Conservation (phyloP, 1,140 invertebrate genomes). For the Anoplolepis gracilipes region DNA sequence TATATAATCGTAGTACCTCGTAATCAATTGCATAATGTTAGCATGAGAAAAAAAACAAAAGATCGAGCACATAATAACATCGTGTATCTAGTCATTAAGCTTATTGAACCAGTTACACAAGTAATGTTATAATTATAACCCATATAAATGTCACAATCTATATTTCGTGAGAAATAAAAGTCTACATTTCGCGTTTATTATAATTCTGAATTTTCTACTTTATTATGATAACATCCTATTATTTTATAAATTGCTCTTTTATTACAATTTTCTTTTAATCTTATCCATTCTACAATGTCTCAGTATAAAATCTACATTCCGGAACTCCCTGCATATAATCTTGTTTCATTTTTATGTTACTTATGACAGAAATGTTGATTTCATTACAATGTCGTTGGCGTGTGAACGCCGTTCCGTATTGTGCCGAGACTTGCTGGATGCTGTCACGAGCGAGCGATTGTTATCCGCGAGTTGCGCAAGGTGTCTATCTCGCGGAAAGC, state of each 20-base stretch:
- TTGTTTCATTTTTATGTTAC: background rate
- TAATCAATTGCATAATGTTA: slow-evolving; percentile 63
- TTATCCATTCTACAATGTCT: background rate
- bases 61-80: background rate
- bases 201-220: background rate
- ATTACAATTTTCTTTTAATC: background rate
- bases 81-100: slow-evolving; percentile 32
- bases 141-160: background rate
- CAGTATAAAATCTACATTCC: background rate
- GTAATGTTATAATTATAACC: background rate
- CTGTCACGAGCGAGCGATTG: slow-evolving; percentile 53
- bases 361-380: slow-evolving; percentile 27
- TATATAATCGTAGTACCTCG: slow-evolving; percentile 52
- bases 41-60: slow-evolving; percentile 3
- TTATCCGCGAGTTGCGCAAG: slow-evolving; percentile 67
- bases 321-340: background rate
- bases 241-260: no score
- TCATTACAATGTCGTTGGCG: background rate
- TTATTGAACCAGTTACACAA: background rate
- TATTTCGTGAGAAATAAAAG: background rate
- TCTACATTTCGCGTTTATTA: background rate
- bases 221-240: no score
- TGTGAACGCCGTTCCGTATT: background rate
- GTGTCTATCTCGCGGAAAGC: slow-evolving; percentile 45
- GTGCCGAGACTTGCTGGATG: slow-evolving; percentile 30